Conservation (phyloP, 2,113 vertebrate genomes). For the Myotis davidii region DNA sequence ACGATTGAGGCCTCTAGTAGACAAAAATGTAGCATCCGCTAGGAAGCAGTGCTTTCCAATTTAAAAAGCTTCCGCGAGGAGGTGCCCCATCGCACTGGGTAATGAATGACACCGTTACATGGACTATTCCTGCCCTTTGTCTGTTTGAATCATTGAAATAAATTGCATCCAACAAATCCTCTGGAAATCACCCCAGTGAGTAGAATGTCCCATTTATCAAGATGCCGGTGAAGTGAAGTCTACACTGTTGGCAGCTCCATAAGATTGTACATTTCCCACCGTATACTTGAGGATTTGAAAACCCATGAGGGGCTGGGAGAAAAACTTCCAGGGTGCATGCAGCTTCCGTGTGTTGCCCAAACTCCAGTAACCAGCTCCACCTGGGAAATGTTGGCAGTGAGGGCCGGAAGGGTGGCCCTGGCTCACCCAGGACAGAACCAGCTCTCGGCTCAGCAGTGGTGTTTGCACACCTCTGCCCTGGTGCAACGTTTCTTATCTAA, state of each 20-base stretch:
- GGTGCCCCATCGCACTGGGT: not conserved
- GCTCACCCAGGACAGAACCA: not conserved
- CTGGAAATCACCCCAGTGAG: slow-evolving; percentile 56
- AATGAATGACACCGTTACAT: slow-evolving; percentile 58
- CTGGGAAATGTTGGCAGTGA: not conserved
- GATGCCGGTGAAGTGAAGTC: slow-evolving; percentile 43
- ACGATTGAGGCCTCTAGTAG: not conserved
- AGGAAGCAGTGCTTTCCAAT: not conserved
- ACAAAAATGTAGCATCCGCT: not conserved
- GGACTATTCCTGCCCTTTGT: slow-evolving; percentile 40
- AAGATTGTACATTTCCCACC: not conserved
- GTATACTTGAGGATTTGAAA: not conserved
- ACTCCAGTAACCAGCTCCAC: not conserved
- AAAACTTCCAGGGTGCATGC: not conserved
- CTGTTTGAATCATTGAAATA: slow-evolving; percentile 64
- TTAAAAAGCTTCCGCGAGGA: not conserved
- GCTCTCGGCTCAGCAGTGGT: not conserved
- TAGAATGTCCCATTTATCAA: slow-evolving; percentile 54
- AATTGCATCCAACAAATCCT: slow-evolving; percentile 53
- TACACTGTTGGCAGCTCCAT: not conserved
- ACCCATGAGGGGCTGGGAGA: not conserved
- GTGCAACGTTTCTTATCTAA: not conserved
- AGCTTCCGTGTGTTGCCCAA: not conserved
- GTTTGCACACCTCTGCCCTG: not conserved
- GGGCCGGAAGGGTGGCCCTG: not conserved